A percentile compares a stretch with the other conserved stretches of the same genome.
These are phyloP conservation scores for Clunio marinus DNA, from an alignment of 2,888 invertebrate species.

Conservation along the genomic window DNA sequence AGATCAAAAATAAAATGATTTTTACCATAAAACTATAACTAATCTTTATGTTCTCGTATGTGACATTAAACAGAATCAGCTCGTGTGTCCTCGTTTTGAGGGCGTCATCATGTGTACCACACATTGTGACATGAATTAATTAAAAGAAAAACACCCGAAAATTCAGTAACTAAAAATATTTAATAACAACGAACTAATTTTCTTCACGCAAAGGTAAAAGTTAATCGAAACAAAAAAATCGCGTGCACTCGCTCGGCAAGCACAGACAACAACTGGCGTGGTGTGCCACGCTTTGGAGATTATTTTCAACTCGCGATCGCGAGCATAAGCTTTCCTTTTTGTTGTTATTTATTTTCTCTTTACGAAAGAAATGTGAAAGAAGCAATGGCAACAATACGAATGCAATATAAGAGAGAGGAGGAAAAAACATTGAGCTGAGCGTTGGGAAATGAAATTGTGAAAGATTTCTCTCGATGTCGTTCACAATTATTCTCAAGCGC, in stretches of 20 bases:
- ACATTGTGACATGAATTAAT: conserved; percentile 19
- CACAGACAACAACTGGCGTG: conserved; percentile 23
- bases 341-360: conserved; percentile 35
- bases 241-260: conserved; percentile 33
- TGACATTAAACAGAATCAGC: conserved; percentile 33
- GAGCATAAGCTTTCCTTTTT: conserved; percentile 34
- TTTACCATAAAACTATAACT: conserved; percentile 38
- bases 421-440: conserved; percentile 26
- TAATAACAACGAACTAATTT: too few species aligned
- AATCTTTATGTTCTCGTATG: conserved; percentile 35
- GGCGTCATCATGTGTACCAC: conserved; percentile 23
- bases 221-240: conserved; percentile 7
- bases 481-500: neutral
- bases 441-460: conserved; percentile 33
- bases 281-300: conserved; percentile 35
- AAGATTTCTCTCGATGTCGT: neutral
- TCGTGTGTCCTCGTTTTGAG: conserved; percentile 24
- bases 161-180: too few species aligned
- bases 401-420: neutral
- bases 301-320: conserved; percentile 27
- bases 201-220: neutral
- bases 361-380: conserved; percentile 26
- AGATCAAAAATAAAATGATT: too few species aligned
- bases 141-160: too few species aligned
- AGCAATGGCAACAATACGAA: neutral